Conservation (phyloP, 2,113 vertebrate genomes). For the Prionailurus viverrinus region DNA sequence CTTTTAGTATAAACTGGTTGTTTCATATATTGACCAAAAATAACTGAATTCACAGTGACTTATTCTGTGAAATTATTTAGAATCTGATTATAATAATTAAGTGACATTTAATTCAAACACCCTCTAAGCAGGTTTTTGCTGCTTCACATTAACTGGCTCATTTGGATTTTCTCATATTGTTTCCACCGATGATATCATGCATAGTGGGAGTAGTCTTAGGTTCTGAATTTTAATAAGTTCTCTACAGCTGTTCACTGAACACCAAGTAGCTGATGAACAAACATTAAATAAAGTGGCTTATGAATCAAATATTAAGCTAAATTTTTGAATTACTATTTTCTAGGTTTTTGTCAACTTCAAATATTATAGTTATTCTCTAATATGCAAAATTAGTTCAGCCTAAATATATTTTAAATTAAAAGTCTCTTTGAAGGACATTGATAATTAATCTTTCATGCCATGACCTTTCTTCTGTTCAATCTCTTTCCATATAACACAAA, state of each 20-base stretch:
- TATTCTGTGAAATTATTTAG: slow-evolving; percentile 47
- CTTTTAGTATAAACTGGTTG: neutral
- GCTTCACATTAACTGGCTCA: slow-evolving; percentile 67
- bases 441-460: neutral
- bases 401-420: slow-evolving; percentile 28
- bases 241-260: neutral
- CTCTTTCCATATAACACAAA: neutral
- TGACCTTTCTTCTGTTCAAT: neutral
- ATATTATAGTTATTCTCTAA: neutral
- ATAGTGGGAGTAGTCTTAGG: neutral
- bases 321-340: neutral
- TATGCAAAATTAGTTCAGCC: neutral
- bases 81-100: slow-evolving; percentile 81
- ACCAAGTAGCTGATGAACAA: slow-evolving; percentile 56
- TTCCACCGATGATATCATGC: neutral
- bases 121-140: slow-evolving; percentile 62
- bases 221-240: neutral
- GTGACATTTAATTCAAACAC: slow-evolving; percentile 76
- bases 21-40: neutral
- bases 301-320: fast-evolving
- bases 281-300: neutral
- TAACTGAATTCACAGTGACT: neutral
- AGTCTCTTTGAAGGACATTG: neutral
- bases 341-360: neutral
- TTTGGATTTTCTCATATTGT: slow-evolving; percentile 63